Base-by-base conservation (phyloP, 2,113 vertebrate species). In the Phaethornis superciliosus region DNA sequence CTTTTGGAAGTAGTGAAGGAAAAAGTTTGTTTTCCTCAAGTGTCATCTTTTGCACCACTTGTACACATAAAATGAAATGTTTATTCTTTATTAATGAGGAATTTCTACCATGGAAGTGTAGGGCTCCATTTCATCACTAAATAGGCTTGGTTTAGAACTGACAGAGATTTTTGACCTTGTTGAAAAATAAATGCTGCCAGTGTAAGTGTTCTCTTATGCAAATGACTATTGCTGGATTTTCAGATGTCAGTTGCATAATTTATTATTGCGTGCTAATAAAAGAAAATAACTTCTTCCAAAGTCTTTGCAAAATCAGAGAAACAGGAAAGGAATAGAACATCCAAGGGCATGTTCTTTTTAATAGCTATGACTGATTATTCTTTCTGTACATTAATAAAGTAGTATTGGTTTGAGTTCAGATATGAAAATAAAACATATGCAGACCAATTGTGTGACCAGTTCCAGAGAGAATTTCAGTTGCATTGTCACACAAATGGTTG, bases 131-230 rank as follows among this genome's bases (percentile, higher is more conserved):
- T 63, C 20, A 72, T 85, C 69, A 69, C 15, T 12, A 62, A 9
- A 7, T 44, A 69, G 46, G 37, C 32, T 63, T 60, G 17, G 22
- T 63, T 35, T 22, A 56, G 26, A 85, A 56, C 33, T 75, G n/a
- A 67, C 8, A 3, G 30, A 90, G 44, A 51, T 58, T 92, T 94
- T 92, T 95, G 69, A 89, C 37, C 92, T 94, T 90, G 70, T 67
- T 90, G 63, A 79, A 85, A 85, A 92, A 28, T 52, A 69, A 72
- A 24, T 87, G 32, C 59, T 82, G 56, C 47, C 42, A 35, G 16
- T 82, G 27, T 72, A 71, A 86, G 35, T 42, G 55, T 70, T 87
- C 46, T 78, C 55, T 81, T 74, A 79, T 91, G 93, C 35, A 92
- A 96, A 96, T 78, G 47, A 54, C 52, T 59, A 11, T 83, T 77